These are phyloP conservation scores for Gadus macrocephalus DNA, from an alignment of 2,113 vertebrate genomes.

Conservation along the genomic window DNA sequence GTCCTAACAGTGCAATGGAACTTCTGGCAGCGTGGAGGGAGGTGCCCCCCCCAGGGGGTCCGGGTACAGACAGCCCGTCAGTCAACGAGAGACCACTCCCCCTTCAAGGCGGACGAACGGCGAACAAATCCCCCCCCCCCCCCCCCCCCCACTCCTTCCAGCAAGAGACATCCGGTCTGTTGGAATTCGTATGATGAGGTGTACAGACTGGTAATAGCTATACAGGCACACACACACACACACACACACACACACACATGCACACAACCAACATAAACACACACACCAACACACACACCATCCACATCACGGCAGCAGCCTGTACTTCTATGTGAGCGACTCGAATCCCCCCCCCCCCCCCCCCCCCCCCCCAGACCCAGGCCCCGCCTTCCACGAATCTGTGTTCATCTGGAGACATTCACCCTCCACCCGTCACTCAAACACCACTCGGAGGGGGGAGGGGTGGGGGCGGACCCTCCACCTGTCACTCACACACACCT, in stretches of 20 bases:
- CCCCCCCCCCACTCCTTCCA: slow-evolving; percentile 4
- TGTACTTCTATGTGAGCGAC: slow-evolving; percentile 63
- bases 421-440: neutral
- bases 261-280: slow-evolving; percentile 5
- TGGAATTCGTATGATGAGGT: slow-evolving; percentile 26
- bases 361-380: slow-evolving; percentile 17
- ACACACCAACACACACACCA: slow-evolving; percentile 19
- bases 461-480: too few species aligned
- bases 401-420: slow-evolving; percentile 39
- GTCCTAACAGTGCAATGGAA: slow-evolving; percentile 74
- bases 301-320: slow-evolving; percentile 58
- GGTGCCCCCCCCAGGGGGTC: slow-evolving; percentile 21
- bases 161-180: too few species aligned
- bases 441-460: too few species aligned
- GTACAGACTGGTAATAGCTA: slow-evolving; percentile 13
- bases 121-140: slow-evolving; percentile 5
- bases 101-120: slow-evolving; percentile 27
- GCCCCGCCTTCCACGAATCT: slow-evolving; percentile 25
- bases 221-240: slow-evolving; percentile 17
- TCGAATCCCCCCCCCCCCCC: slow-evolving; percentile 18
- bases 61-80: neutral
- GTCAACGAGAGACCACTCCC: slow-evolving; percentile 46
- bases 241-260: slow-evolving; percentile 9
- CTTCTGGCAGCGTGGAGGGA: slow-evolving; percentile 64
- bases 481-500: too few species aligned